Evolutionary conservation across 1,140 invertebrate genomes (phyloP), one percentile per base, ranked within the genome.

Genomic region (Bemisia tabaci): DNA sequence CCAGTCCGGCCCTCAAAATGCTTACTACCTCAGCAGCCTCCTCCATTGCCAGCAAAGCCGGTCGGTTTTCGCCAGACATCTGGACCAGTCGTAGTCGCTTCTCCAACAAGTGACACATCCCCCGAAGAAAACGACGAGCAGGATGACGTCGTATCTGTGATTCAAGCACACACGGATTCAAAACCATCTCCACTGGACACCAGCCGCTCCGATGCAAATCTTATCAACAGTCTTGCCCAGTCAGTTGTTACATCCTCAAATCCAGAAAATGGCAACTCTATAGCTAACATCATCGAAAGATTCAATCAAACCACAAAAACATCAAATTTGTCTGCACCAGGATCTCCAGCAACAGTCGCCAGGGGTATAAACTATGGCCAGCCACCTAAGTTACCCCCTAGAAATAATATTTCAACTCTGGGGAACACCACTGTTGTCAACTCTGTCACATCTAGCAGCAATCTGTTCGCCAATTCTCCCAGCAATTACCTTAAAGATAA

Each of bases 61-160:
- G 48, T 68, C 17, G 67, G 68, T 48, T 68, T 67, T 65, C 62
- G 68, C 17, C 68, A 65, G 25, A 39, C 17, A 12, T 62, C 65
- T 12, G 64, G 64, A 22, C 70, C 72, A 59, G 72, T 71, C 33
- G 70, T 71, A 39, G 70, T 72, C 22, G 67, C 70, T 39, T 69
- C 70, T 21, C 69, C 70, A 59, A 71, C 68, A 66, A 72, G 69
- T 72, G 71, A 72, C 60, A 67, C 66, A 17, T 69, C 71, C n/a
- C 65, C 69, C 22, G 65, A 69, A 0, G 68, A 69, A 26, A 69
- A 71, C 22, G 63, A 61, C 24, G 64, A 66, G 21, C 27, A 22
- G 23, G 65, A 59, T 33, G 33, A 48, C 17, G 33, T 48, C 5
- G 33, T 48, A 48, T 48, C 33, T 9, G 33, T 48, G 5, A 17